These are phyloP conservation scores for Leguminivora glycinivorella DNA, from an alignment of 1,140 invertebrate genomes.

Conservation along the genomic window DNA sequence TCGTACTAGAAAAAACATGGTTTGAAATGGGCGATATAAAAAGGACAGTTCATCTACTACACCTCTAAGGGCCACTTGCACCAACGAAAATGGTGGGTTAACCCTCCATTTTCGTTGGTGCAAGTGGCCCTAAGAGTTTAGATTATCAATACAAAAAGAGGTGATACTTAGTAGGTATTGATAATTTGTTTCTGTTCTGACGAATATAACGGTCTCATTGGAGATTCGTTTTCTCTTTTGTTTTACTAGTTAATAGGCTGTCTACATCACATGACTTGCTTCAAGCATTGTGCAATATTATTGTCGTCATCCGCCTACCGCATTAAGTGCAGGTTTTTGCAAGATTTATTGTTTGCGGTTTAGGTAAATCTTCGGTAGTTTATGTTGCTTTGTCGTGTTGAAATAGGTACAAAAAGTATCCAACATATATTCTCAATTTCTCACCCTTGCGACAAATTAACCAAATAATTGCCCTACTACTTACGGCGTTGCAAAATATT, in stretches of 20 bases:
- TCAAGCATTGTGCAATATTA: background rate
- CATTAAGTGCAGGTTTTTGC: background rate
- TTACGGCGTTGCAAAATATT: too few species aligned
- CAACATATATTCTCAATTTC: background rate
- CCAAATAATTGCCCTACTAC: too few species aligned
- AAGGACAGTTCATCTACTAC: too few species aligned
- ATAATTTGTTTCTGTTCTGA: background rate
- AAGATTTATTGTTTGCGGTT: background rate
- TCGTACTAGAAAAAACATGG: too few species aligned
- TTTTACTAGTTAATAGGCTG: background rate
- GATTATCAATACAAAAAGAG: too few species aligned
- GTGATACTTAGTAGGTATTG: background rate
- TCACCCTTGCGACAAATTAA: too few species aligned
- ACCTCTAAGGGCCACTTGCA: too few species aligned
- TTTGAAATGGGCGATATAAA: too few species aligned
- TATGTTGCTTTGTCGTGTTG: background rate
- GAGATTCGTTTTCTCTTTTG: conserved; percentile 1
- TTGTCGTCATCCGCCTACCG: background rate
- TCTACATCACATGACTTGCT: background rate
- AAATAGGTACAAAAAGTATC: background rate
- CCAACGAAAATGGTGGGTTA: too few species aligned
- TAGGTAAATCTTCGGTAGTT: background rate
- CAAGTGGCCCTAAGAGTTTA: too few species aligned
- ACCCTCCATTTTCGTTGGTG: too few species aligned
- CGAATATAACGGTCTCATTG: background rate